phyloP scores from a whole-genome alignment of 2,113 vertebrate species.

The Platanista minor region DNA sequence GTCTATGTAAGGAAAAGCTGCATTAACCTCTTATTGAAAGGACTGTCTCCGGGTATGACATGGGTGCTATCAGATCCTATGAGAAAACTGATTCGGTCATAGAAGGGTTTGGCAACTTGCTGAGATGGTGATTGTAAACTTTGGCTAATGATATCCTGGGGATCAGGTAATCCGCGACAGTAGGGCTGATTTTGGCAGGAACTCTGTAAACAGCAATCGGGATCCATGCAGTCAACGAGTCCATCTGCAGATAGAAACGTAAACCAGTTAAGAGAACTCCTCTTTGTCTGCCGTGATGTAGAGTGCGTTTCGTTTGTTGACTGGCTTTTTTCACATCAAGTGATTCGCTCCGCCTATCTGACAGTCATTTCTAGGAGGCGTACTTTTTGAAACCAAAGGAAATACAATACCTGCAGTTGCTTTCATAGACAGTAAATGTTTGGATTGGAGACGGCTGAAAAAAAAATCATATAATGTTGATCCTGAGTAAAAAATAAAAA shows the following conservation, averaged over 20 bases:
- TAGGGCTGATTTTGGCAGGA: constrained; percentile 95
- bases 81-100: constrained; percentile 93
- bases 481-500: background rate
- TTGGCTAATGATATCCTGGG: constrained; percentile 88
- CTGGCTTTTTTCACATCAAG: background rate
- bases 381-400: background rate
- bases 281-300: fast-evolving
- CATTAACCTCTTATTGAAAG: constrained; percentile 94
- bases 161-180: constrained; percentile 93
- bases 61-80: constrained; percentile 92
- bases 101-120: constrained; percentile 94
- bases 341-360: background rate
- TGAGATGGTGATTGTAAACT: constrained; percentile 86
- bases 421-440: background rate
- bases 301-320: background rate
- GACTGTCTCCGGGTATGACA: constrained; percentile 91
- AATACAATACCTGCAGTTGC: background rate
- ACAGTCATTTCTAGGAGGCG: background rate
- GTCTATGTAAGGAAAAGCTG: background rate
- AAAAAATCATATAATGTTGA: background rate
- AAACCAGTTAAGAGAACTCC: background rate
- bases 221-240: constrained; percentile 96
- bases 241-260: constrained; percentile 88
- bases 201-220: constrained; percentile 95
- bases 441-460: background rate